Percentiles rank a stretch among this genome's conserved stretches.
Evolutionary conservation across 2,888 invertebrate species (phyloP).

Genomic region (Lasioglossum marginatum): DNA sequence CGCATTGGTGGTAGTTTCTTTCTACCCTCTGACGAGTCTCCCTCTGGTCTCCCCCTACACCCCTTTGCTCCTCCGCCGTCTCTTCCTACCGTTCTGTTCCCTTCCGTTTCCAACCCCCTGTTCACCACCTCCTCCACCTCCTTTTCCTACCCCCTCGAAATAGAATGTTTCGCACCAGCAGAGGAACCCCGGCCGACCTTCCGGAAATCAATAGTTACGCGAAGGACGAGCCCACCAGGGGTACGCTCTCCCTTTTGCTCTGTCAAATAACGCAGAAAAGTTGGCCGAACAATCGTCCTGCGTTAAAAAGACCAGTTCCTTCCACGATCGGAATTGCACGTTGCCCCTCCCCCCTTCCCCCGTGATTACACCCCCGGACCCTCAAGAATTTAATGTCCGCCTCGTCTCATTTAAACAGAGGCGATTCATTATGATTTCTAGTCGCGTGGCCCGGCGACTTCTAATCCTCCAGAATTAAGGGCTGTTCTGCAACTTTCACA

Average conservation of each 20-base stretch:
- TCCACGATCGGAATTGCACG: conserved; percentile 8
- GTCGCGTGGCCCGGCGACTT: not conserved
- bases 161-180: conserved; percentile 72
- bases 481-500: not conserved
- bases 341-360: not conserved
- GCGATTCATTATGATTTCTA: not conserved
- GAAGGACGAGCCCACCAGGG: conserved; percentile 65
- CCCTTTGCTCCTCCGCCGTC: conserved; percentile 26
- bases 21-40: conserved; percentile 54
- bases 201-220: conserved; percentile 77
- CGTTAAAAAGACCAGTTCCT: conserved; percentile 37
- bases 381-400: not conserved
- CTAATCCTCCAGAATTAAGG: not conserved
- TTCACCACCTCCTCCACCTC: not conserved
- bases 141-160: conserved; percentile 50
- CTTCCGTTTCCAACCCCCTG: not conserved
- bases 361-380: not conserved
- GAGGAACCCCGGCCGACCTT: conserved; percentile 63
- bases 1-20: conserved; percentile 58
- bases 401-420: not conserved
- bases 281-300: conserved; percentile 54
- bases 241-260: conserved; percentile 42
- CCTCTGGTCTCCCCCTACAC: not conserved
- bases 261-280: conserved; percentile 50
- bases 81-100: not conserved